Percentiles rank a stretch among this genome's conserved stretches.
These are phyloP conservation scores for Triplophysa rosa DNA, from an alignment of 2,113 vertebrate genomes.

Conservation along the genomic window DNA sequence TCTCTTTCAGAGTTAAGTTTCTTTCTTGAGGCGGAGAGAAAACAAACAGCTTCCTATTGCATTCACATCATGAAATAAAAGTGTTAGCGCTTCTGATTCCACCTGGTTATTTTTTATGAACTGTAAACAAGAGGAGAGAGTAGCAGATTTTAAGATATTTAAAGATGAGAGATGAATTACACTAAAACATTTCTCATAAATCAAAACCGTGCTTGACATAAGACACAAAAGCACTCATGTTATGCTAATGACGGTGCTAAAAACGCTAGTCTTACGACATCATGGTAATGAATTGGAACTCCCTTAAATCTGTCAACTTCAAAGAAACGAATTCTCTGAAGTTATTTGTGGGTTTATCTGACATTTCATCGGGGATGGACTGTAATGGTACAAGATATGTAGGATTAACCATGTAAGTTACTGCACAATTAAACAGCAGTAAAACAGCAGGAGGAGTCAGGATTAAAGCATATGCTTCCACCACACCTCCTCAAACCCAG, in stretches of 20 bases:
- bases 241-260: neutral
- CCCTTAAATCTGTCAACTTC: neutral
- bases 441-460: slow-evolving; percentile 62
- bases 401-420: slow-evolving; percentile 25
- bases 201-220: neutral
- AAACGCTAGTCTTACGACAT: neutral
- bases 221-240: neutral
- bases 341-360: neutral
- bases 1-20: slow-evolving; percentile 47
- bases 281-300: neutral
- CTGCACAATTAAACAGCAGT: slow-evolving; percentile 59
- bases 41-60: neutral
- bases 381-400: neutral
- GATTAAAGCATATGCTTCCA: slow-evolving; percentile 69
- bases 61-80: neutral
- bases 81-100: neutral
- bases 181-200: neutral
- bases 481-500: slow-evolving; percentile 63
- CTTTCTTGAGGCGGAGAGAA: slow-evolving; percentile 17
- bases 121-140: neutral
- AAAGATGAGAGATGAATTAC: neutral
- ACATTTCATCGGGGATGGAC: slow-evolving; percentile 5
- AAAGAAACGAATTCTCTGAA: neutral
- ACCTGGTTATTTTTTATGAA: too few species aligned
- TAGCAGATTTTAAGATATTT: neutral